Evolutionary conservation across 2,797 vertebrate species (phyloP).

Genomic region (Ctenosaura bakeri): DNA sequence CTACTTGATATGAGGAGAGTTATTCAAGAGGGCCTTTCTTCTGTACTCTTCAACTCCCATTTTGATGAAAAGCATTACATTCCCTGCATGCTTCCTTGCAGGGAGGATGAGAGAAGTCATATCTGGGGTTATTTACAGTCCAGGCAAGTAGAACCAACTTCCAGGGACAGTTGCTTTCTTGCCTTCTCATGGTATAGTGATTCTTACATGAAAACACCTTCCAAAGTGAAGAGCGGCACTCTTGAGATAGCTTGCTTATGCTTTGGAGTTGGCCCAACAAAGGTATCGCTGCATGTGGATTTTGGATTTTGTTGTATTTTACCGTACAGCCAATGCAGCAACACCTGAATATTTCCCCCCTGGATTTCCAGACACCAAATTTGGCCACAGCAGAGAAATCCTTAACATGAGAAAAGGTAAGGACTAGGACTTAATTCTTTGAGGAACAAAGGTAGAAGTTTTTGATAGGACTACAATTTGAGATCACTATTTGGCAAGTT

Average conservation of each 20-base stretch:
- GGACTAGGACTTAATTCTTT: too few relatives aligned
- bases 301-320: too few relatives aligned
- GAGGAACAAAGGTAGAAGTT: too few relatives aligned
- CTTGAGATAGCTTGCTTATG: background rate
- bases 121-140: background rate
- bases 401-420: too few relatives aligned
- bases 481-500: background rate
- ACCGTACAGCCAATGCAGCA: too few relatives aligned
- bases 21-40: background rate
- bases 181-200: background rate
- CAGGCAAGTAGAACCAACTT: background rate
- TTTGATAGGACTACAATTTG: too few relatives aligned
- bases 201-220: background rate
- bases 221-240: background rate
- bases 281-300: too few relatives aligned
- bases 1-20: conserved; percentile 12
- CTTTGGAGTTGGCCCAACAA: too few relatives aligned
- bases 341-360: too few relatives aligned
- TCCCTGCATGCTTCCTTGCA: background rate
- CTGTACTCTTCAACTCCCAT: background rate
- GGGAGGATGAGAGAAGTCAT: background rate
- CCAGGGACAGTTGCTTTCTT: background rate
- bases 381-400: too few relatives aligned
- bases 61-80: conserved; percentile 20
- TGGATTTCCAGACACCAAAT: too few relatives aligned